A percentile compares a stretch with the other conserved stretches of the same genome.
Conservation (phyloP, 2,888 invertebrate species). For the Caenorhabditis zanzibari region DNA sequence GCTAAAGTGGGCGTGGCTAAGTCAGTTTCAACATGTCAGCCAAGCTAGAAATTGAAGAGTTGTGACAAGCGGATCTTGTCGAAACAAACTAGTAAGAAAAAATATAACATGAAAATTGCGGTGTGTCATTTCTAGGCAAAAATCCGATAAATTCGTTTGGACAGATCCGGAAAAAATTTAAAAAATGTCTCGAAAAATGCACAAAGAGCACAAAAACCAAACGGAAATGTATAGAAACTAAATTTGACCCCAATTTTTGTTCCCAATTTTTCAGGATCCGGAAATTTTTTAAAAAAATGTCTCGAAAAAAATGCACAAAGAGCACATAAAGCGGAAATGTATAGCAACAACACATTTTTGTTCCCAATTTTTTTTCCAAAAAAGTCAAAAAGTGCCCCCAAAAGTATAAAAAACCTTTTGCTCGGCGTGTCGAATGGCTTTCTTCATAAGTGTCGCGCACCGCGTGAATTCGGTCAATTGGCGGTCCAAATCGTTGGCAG, state of each 20-base stretch:
- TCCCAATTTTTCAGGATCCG: too few relatives aligned
- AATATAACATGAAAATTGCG: conserved; percentile 1
- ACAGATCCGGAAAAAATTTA: too few relatives aligned
- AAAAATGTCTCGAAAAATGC: too few relatives aligned
- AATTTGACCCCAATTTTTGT: too few relatives aligned
- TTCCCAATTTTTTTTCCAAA: neutral
- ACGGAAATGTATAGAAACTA: too few relatives aligned
- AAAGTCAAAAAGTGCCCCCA: neutral
- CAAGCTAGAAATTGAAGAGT: too few relatives aligned
- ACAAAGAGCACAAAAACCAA: too few relatives aligned
- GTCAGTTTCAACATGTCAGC: too few relatives aligned
- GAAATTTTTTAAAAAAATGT: neutral
- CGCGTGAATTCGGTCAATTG: conserved; percentile 74
- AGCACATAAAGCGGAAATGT: conserved; percentile 11
- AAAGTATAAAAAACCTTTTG: conserved; percentile 56
- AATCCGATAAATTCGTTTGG: too few relatives aligned
- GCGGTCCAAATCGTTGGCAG: conserved; percentile 72
- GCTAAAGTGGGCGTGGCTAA: too few relatives aligned
- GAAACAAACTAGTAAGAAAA: neutral
- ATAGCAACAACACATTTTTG: neutral
- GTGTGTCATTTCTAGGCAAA: too few relatives aligned
- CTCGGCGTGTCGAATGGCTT: conserved; percentile 71
- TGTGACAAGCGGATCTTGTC: neutral
- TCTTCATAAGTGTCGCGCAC: conserved; percentile 72
- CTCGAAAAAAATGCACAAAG: neutral